phyloP scores from a whole-genome alignment of 30 jellyfish, hydroid and myxozoan species.

The Turritopsis dohrnii region DNA sequence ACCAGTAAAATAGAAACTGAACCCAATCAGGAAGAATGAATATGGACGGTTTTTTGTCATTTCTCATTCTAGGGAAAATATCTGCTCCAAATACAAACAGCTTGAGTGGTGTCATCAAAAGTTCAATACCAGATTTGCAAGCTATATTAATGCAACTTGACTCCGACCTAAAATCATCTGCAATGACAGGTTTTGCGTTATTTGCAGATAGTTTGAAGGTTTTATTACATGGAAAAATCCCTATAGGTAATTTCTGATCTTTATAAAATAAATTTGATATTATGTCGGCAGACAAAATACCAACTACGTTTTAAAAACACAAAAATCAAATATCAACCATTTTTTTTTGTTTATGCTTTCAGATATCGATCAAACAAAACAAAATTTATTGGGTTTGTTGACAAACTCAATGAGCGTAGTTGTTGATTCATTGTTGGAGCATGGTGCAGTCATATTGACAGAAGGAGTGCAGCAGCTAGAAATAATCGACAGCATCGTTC shows the following conservation, averaged over 20 bases:
- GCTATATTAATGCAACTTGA: conserved; percentile 2
- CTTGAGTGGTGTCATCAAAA: conserved; percentile 2
- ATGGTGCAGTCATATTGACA: conserved; percentile 5
- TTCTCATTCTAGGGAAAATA: not conserved
- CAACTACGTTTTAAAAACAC: too few relatives aligned
- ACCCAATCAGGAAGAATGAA: too few relatives aligned
- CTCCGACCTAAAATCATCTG: not conserved
- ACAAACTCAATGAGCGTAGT: not conserved
- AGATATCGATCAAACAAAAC: conserved; percentile 25
- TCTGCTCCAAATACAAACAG: not conserved
- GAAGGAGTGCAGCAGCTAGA: conserved; percentile 24
- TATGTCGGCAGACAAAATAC: too few relatives aligned
- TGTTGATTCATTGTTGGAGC: conserved; percentile 7
- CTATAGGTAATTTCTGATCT: not conserved
- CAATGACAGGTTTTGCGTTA: not conserved
- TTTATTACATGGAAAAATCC: conserved; percentile 16
- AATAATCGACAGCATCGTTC: conserved; percentile 17
- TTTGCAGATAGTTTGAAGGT: conserved; percentile 18
- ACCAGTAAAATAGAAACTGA: too few relatives aligned
- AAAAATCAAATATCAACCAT: too few relatives aligned
- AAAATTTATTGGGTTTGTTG: not conserved
- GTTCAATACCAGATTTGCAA: not conserved
- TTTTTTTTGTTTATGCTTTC: too few relatives aligned
- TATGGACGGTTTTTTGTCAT: too few relatives aligned
- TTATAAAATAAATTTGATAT: too few relatives aligned